Conservation (phyloP, 2,113 vertebrate species). For the Casuarius casuarius region DNA sequence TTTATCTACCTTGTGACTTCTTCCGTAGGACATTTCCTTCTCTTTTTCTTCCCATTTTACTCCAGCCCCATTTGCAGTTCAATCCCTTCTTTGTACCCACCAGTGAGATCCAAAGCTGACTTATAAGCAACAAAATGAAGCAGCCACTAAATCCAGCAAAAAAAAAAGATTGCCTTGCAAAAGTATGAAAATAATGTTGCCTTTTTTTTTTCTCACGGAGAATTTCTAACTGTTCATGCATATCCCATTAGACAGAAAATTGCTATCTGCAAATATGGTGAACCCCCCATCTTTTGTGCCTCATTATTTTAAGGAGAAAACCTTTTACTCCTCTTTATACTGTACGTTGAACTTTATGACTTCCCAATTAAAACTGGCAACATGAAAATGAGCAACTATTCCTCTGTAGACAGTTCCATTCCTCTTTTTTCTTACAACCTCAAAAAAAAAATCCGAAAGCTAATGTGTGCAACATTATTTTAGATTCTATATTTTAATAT, state of each 20-base stretch:
- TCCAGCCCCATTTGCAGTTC: not conserved
- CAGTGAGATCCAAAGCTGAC: fast-evolving
- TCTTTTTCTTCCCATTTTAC: not conserved
- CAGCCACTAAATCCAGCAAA: not conserved
- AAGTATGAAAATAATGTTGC: not conserved
- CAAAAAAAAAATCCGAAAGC: not conserved
- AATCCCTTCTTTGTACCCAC: not conserved
- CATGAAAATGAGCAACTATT: not conserved
- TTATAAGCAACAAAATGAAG: not conserved
- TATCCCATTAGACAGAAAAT: not conserved
- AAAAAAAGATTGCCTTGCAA: not conserved
- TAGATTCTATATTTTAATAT: not conserved
- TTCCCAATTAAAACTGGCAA: not conserved
- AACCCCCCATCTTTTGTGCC: not conserved
- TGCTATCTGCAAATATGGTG: not conserved
- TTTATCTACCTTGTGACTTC: constrained; percentile 56
- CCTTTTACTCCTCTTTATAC: not conserved
- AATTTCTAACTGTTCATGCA: not conserved
- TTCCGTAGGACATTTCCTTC: constrained; percentile 74
- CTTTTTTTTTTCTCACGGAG: not conserved
- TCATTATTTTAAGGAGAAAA: not conserved
- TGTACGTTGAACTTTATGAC: not conserved
- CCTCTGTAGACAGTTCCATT: not conserved
- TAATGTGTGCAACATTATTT: not conserved
- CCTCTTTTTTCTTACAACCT: not conserved